Base-by-base conservation (phyloP, 2,797 vertebrate genomes). In the Bufotes viridis region DNA sequence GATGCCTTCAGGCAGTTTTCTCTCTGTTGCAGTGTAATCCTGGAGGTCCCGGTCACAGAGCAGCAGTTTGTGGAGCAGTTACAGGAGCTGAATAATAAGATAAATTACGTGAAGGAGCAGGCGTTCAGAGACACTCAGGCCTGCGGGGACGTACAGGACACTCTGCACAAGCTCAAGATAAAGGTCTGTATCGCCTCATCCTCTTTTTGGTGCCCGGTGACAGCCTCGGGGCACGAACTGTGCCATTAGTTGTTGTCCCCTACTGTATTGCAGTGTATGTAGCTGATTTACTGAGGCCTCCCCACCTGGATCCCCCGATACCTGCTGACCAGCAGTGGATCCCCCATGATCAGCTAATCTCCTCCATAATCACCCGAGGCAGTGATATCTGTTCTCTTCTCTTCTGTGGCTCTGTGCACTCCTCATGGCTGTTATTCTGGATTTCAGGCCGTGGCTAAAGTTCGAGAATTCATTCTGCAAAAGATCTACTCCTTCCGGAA, bases 401-500 rank as follows among this genome's bases (percentile, higher is more conserved):
- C 2, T 13, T n/a, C 34, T 20, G 17, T 42, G 0, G 6, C 18
- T 75, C 42, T 83, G 8, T 84, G 5, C 53, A 55, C 29, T 61
- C 20, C 29, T 81, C 58, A 18, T 42, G 15, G 80, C 20, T 42
- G 17, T 55, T 3, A 42, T 53, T 84, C 7, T 42, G 1, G 15
- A 29, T 55, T 14, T 29, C 91, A 99, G 98, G 98, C 97, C 0
- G 97, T 99, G 84, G 94, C 96, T 4, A 99, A 99, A 93, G 98
- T 98, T 92, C 92, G 97, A 7, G 98, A 98, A 90, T 99, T 97
- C 86, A 96, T 98, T 78, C 95, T 99, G 6, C 97, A 98, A 94
- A 99, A 99, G 93, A 97, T 97, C 70, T 98, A 96, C 90, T 98
- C 97, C 2, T 99, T 99, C 93, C 95, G 97, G 89, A 98, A 98